Base-by-base conservation (phyloP, 2,888 invertebrate genomes). In the Euproctis similis region DNA sequence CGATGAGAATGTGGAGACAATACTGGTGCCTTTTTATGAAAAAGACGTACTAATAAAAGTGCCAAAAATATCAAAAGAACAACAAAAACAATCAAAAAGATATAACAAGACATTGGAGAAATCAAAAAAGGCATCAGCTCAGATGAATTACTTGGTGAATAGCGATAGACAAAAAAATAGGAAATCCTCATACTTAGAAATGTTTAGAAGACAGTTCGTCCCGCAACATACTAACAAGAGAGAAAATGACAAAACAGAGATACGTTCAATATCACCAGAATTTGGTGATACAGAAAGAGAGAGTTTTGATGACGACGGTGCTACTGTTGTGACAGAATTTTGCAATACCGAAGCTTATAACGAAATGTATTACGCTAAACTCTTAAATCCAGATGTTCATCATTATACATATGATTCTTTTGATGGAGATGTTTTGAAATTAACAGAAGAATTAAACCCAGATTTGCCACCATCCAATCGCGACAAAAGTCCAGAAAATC, bases 11-110 rank as follows among this genome's bases (percentile, higher is more conserved):
- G 61, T 73, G n/a, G 71, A 80, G 28, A 81, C 78, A 2, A 78
- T 84, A 48, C 59, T 81, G 3, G 82, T 84, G 2, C 84, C 84
- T 1, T 82, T 84, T 52, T 84, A 82, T 38, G 84, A 84, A 52
- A 75, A 80, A 31, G 84, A 84, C 45, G 71, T 82, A 12, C 64
- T 84, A 20, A 70, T 84, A 36, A 75, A 77, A 51, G 66, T 84
- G 28, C 63, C 74, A 8, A 81, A 75, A 47, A 50, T 51, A 11
- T 58, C 56, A 13, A 68, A 11, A 9, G 6, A 21, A 7, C 8
- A 3, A 10, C 4, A 9, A 21, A 21, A 10, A 10, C 9, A 21
- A 7, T 45, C 47, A 9, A 38, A 21, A 17, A 61, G 56, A 13
- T 31, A 36, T 35, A 35, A 43, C 2, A 55, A 43, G 36, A 34